A percentile compares a stretch with the other conserved stretches of the same genome.
Evolutionary conservation across 2,797 vertebrate genomes (phyloP).

Genomic region (Diglossa cyanea): DNA sequence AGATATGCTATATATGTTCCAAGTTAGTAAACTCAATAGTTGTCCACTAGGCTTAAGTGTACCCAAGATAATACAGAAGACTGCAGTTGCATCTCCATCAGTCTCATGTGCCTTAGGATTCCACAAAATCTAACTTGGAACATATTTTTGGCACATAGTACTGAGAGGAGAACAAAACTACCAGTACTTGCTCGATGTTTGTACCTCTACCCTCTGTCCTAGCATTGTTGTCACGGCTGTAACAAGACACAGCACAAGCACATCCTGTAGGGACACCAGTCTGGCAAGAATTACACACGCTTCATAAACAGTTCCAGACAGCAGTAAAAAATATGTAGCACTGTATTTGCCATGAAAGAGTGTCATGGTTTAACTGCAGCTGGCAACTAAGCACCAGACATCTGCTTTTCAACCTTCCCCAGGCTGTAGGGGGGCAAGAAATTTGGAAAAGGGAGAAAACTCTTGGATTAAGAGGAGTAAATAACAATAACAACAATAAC

Average conservation of each 20-base stretch:
- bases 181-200: background rate
- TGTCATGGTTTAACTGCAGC: background rate
- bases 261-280: background rate
- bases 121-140: background rate
- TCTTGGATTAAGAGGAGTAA: background rate
- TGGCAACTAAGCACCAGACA: background rate
- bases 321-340: background rate
- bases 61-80: background rate
- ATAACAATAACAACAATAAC: background rate
- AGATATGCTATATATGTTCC: background rate
- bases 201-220: background rate
- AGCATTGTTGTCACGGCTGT: rapidly evolving
- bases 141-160: background rate
- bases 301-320: background rate
- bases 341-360: background rate
- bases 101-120: background rate
- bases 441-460: background rate
- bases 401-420: background rate
- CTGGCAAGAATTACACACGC: background rate
- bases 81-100: background rate
- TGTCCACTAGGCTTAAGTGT: background rate
- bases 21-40: background rate
- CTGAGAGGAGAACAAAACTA: background rate
- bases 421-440: background rate
- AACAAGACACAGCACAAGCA: background rate